phyloP scores from a whole-genome alignment of 2,888 invertebrate genomes.

The Mimachlamys varia region DNA sequence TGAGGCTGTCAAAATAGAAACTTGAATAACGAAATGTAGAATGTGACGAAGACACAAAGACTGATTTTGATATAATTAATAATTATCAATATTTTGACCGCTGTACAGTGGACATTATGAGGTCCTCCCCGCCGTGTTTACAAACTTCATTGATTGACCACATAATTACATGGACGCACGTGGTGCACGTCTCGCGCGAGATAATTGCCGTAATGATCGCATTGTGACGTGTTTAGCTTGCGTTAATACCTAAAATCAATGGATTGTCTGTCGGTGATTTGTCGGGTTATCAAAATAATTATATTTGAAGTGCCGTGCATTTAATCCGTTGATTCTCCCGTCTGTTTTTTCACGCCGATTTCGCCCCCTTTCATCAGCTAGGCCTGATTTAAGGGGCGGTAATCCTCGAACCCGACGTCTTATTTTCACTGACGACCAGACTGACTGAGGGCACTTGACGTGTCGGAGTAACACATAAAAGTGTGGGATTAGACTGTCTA shows the following conservation, averaged over 20 bases:
- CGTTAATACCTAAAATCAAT: neutral
- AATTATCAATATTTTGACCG: slow-evolving; percentile 23
- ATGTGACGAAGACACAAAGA: neutral
- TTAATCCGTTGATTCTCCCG: neutral
- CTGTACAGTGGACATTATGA: neutral
- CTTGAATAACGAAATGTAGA: neutral
- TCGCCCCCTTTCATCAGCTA: slow-evolving; percentile 11
- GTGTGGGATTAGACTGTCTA: too few species aligned
- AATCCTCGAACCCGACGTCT: neutral
- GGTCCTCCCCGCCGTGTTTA: neutral
- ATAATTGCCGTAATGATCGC: neutral
- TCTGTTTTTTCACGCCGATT: neutral
- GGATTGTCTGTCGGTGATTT: neutral
- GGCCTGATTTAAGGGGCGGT: neutral
- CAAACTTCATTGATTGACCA: neutral
- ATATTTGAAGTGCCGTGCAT: neutral
- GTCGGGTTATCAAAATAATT: slow-evolving; percentile 29
- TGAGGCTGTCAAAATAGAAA: neutral
- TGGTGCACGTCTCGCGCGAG: neutral
- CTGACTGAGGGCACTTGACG: neutral
- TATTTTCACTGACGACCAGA: neutral
- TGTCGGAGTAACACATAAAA: neutral
- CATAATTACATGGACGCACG: slow-evolving; percentile 12
- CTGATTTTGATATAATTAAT: slow-evolving; percentile 23
- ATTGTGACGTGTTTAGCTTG: neutral